A percentile compares a stretch with the other conserved stretches of the same genome.
Conservation (phyloP, 2,797 vertebrate species). For the Artibeus lituratus region DNA sequence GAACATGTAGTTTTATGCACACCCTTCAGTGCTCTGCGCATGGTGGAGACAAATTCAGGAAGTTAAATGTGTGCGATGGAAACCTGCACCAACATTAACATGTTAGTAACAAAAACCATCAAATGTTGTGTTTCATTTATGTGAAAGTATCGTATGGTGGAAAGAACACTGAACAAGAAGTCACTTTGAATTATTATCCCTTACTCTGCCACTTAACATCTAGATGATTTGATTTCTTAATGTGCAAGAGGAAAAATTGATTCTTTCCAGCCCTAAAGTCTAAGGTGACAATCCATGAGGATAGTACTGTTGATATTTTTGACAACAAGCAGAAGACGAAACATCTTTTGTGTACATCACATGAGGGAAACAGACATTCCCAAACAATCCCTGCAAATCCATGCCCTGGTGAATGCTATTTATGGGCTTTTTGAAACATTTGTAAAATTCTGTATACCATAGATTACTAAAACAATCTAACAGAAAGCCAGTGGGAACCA, state of each 20-base stretch:
- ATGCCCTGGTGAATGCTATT: not conserved
- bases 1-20: not conserved
- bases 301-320: not conserved
- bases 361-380: not conserved
- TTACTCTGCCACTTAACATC: not conserved
- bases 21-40: not conserved
- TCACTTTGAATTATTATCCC: not conserved
- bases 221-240: not conserved
- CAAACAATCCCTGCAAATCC: not conserved
- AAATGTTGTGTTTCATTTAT: not conserved
- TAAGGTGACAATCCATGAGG: not conserved
- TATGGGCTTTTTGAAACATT: not conserved
- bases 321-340: not conserved
- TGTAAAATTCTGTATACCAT: not conserved
- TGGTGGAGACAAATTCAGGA: not conserved
- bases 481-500: not conserved
- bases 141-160: not conserved
- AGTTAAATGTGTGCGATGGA: not conserved
- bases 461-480: conserved; percentile 8
- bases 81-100: not conserved
- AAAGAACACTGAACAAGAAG: not conserved
- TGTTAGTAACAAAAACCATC: not conserved
- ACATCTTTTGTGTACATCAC: not conserved
- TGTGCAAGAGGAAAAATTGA: not conserved
- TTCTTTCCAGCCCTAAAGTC: not conserved